A percentile compares a stretch with the other conserved stretches of the same genome.
phyloP scores from a whole-genome alignment of 2,888 invertebrate genomes.

The Drosophila heteroneura region DNA sequence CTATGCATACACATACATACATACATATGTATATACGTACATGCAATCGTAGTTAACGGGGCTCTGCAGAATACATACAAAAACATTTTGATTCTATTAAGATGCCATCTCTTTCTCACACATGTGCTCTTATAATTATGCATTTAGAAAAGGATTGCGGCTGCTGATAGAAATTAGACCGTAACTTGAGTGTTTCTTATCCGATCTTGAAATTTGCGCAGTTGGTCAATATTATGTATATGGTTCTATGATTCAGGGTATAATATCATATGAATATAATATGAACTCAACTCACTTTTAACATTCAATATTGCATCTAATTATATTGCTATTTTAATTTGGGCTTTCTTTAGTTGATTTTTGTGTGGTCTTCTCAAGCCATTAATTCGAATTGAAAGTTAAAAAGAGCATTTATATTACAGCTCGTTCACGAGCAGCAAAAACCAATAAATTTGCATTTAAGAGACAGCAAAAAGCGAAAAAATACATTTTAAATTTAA shows the following conservation, averaged over 20 bases:
- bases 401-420: constrained; percentile 31
- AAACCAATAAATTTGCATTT: constrained; percentile 52
- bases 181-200: no score
- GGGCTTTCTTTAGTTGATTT: constrained; percentile 40
- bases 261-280: not conserved
- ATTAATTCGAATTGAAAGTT: constrained; percentile 36
- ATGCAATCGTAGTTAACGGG: no score
- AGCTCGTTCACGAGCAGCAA: constrained; percentile 21
- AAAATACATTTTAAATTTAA: constrained; percentile 37
- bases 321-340: not conserved
- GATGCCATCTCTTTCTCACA: no score
- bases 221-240: not conserved
- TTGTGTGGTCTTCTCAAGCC: constrained; percentile 33
- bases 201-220: no score
- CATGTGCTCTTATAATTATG: no score
- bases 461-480: constrained; percentile 13
- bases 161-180: no score
- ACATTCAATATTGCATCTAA: not conserved
- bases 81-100: no score
- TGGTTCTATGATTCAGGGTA: not conserved
- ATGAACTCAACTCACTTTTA: not conserved
- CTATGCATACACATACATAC: no score
- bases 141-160: no score
- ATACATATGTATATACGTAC: no score
- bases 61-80: no score